Base-by-base conservation (phyloP, 2,888 invertebrate species). In the Antheraea assamensis region DNA sequence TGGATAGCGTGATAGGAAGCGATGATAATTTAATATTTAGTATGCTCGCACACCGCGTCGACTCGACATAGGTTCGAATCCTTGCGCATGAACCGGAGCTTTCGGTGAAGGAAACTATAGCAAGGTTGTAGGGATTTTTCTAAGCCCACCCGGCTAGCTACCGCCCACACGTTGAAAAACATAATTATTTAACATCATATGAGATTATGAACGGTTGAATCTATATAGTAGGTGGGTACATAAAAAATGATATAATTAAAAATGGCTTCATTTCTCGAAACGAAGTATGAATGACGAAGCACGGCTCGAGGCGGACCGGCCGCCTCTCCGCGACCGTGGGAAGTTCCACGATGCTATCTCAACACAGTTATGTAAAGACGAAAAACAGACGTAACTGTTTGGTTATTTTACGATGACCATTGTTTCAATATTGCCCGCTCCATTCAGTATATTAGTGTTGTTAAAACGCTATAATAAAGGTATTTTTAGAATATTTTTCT, bases 281-380 rank as follows among this genome's bases (percentile, higher is more conserved):
- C 35, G 10, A 55, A 31, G 52, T 24, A 27, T 58, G 68, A 73
- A 70, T 55, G 58, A 72, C 30, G 47, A 27, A 10, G 35, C 35
- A 68, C 21, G 58, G 4, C 35, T 31, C 35, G 21, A 49, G 27
- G 21, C 21, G 74, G 49, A 81, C 80, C 91, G 92, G 27, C 61
- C 61, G 61, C 19, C 61, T 21, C 27, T 3, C 61, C 61, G 19
- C 74, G 58, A 81, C 81, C 92, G 92, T 93, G 92, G 89, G 92
- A 93, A 92, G 84, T 76, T 42, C 78, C 76, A 76, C 68, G 49
- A 76, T 75, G 74, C 87, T 89, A 90, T 91, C 90, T 85, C 82
- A 78, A n/a, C 77, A 86, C 89, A 84, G 91, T 90, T 92, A 89
- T 87, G 90, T 89, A 89, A 90, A 89, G 89, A 87, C 87, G 92